phyloP scores from a whole-genome alignment of 1,140 invertebrate genomes.

The Galleria mellonella region DNA sequence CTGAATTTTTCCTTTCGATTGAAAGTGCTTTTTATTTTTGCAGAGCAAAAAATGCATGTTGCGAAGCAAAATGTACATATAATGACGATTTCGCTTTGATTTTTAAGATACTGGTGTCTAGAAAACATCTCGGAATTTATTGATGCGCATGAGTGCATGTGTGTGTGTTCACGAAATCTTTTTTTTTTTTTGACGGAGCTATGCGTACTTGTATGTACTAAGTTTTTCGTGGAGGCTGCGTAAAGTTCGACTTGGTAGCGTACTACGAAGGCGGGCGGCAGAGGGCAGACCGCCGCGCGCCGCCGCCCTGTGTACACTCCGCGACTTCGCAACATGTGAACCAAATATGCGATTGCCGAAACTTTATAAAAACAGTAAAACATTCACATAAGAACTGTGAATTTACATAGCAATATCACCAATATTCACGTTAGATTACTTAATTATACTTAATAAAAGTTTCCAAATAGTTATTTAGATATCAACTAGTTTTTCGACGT shows the following conservation, averaged over 20 bases:
- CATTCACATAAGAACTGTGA: slow-evolving; percentile 9
- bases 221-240: slow-evolving; percentile 11
- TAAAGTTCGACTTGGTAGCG: slow-evolving; percentile 10
- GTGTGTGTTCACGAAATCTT: no score
- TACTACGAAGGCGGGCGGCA: slow-evolving; percentile 25
- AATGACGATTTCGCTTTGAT: no score
- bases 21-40: no score
- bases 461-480: slow-evolving; percentile 29
- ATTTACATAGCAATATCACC: slow-evolving; percentile 37
- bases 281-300: slow-evolving; percentile 42
- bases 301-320: slow-evolving; percentile 25
- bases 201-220: slow-evolving; percentile 4
- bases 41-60: no score
- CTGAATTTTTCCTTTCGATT: no score
- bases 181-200: no score
- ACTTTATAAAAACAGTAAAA: slow-evolving; percentile 17
- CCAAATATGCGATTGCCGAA: slow-evolving; percentile 19
- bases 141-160: no score
- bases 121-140: no score
- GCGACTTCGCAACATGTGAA: slow-evolving; percentile 27
- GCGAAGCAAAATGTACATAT: no score
- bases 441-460: no score
- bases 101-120: no score
- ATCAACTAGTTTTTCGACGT: slow-evolving; percentile 15
- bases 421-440: slow-evolving; percentile 11